Evolutionary conservation across 2,113 vertebrate species (phyloP).

Genomic region (Psammodynastes pulverulentus): DNA sequence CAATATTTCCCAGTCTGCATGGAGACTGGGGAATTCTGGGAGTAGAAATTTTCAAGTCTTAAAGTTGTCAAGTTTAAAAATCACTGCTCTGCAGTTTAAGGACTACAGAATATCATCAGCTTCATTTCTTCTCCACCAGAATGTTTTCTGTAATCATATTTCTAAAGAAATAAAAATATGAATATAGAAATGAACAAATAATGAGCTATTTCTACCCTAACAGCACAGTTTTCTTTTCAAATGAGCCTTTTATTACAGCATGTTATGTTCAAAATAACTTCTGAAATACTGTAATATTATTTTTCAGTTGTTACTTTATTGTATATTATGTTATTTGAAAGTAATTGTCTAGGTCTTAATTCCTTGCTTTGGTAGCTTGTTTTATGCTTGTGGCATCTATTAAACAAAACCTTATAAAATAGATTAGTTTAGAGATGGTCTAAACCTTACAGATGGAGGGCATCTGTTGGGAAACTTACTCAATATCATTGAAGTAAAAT

Average conservation of each 20-base stretch:
- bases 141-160: background rate
- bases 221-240: background rate
- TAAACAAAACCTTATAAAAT: background rate
- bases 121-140: background rate
- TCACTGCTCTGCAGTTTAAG: background rate
- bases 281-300: background rate
- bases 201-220: background rate
- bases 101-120: background rate
- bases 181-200: background rate
- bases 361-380: background rate
- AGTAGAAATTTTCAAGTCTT: background rate
- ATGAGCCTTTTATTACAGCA: background rate
- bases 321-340: background rate
- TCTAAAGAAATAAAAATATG: background rate
- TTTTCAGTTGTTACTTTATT: background rate
- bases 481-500: background rate
- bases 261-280: background rate
- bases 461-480: background rate
- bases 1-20: background rate
- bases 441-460: background rate
- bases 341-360: background rate
- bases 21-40: background rate
- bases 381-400: background rate
- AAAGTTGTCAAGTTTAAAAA: background rate
- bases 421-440: background rate